phyloP scores from a whole-genome alignment of 2,797 vertebrate genomes.

The Garrulus glandarius region DNA sequence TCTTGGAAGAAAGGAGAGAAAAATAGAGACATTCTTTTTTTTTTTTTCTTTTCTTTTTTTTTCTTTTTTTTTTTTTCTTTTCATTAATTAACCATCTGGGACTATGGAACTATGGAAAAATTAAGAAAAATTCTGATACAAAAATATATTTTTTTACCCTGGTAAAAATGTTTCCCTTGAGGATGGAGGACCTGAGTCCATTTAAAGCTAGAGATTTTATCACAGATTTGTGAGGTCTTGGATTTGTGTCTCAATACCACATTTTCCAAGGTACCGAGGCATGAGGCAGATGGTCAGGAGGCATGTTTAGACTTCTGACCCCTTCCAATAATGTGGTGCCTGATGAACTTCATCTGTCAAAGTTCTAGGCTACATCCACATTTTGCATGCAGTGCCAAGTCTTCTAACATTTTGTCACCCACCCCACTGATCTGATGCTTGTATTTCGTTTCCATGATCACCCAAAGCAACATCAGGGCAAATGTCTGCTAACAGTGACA shows the following conservation, averaged over 20 bases:
- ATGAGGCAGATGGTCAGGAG: not conserved
- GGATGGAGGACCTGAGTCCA: not conserved
- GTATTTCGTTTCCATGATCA: not conserved
- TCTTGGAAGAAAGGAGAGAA: not conserved
- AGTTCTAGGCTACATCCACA: fast-evolving
- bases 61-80: not conserved
- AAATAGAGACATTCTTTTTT: not conserved
- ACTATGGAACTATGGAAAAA: not conserved
- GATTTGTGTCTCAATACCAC: not conserved
- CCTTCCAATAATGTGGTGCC: not conserved
- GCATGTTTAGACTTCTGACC: not conserved
- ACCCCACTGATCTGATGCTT: not conserved
- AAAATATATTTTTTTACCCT: not conserved
- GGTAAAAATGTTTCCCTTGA: not conserved
- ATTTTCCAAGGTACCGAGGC: not conserved
- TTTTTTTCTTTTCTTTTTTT: not conserved
- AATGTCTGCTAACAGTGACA: not conserved
- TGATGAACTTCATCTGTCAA: not conserved
- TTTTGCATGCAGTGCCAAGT: not conserved
- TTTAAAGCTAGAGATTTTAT: not conserved
- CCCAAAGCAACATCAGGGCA: not conserved
- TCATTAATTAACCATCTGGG: slow-evolving; percentile 15
- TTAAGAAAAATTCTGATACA: not conserved
- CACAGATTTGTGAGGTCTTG: not conserved
- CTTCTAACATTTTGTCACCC: not conserved